phyloP scores from a whole-genome alignment of 2,888 invertebrate genomes.

The Archips crataeganus region DNA sequence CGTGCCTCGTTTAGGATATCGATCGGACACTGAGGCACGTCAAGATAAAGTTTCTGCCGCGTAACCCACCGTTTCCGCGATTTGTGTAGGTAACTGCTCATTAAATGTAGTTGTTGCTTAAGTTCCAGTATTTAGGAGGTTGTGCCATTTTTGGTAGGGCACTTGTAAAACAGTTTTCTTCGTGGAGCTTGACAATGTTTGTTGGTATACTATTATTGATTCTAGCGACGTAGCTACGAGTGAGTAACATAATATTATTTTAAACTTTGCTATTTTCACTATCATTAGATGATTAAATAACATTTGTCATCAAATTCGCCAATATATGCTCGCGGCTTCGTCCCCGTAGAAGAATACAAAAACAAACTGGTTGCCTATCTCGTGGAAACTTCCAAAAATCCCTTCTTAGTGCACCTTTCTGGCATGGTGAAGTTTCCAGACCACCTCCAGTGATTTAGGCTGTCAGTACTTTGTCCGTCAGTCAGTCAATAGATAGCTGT shows the following conservation, averaged over 20 bases:
- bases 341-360: too few species aligned
- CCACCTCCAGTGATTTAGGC: too few species aligned
- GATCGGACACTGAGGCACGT: constrained; percentile 46
- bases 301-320: background rate
- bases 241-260: background rate
- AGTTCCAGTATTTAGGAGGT: background rate
- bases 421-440: too few species aligned
- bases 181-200: background rate
- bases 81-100: constrained; percentile 12
- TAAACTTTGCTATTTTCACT: background rate
- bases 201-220: background rate
- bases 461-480: too few species aligned
- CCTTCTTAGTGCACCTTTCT: too few species aligned
- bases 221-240: background rate
- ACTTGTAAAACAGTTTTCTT: background rate
- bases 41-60: constrained; percentile 43
- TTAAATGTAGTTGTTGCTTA: constrained; percentile 18
- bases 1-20: constrained; percentile 53
- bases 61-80: constrained; percentile 24
- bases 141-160: background rate
- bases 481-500: background rate
- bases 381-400: too few species aligned
- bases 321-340: too few species aligned
- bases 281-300: background rate
- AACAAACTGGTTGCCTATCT: too few species aligned